phyloP scores from a whole-genome alignment of 2,797 vertebrate genomes.

The Galagoides demidoff region DNA sequence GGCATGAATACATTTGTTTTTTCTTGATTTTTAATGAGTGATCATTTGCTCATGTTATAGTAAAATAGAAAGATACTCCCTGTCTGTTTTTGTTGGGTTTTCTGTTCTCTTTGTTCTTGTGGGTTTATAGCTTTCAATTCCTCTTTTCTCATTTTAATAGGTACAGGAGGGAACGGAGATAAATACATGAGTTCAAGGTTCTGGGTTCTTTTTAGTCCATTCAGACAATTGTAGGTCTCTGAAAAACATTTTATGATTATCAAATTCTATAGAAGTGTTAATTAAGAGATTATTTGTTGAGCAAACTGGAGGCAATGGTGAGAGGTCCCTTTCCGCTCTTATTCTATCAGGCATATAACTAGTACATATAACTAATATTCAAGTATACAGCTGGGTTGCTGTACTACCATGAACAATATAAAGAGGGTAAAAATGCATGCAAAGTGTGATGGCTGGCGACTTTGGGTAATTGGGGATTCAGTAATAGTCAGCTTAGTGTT shows the following conservation, averaged over 20 bases:
- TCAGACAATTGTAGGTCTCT: constrained; percentile 2
- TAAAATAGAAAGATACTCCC: not conserved
- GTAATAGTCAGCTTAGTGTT: not conserved
- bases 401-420: not conserved
- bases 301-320: not conserved
- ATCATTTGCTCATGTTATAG: not conserved
- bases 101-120: constrained; percentile 3
- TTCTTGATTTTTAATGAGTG: not conserved
- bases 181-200: not conserved
- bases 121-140: constrained; percentile 35
- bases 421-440: not conserved
- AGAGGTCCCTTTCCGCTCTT: not conserved
- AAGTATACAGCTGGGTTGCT: not conserved
- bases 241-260: not conserved
- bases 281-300: not conserved
- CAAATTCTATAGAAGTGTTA: constrained; percentile 17
- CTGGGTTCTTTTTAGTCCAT: not conserved
- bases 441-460: not conserved
- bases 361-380: not conserved
- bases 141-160: constrained; percentile 28
- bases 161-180: not conserved
- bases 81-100: not conserved
- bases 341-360: not conserved
- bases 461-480: not conserved
- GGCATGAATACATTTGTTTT: not conserved